These are phyloP conservation scores for Uropetala carovei DNA, from an alignment of 2,888 invertebrate species.

Conservation along the genomic window DNA sequence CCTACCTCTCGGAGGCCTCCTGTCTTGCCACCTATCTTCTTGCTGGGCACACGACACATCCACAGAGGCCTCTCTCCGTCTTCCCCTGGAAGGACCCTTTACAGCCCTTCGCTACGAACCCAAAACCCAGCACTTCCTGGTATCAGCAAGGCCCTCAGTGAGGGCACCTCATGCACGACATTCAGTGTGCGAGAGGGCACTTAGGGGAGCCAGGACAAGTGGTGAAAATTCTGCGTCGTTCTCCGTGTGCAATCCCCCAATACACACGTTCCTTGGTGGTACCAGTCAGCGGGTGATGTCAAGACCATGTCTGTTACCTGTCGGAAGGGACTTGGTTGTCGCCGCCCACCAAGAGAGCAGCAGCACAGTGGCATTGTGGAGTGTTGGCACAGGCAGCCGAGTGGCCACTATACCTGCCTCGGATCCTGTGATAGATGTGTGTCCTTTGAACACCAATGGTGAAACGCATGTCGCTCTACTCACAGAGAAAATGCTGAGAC, in stretches of 20 bases:
- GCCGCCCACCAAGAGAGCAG: slow-evolving; percentile 87
- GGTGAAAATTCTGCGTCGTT: slow-evolving; percentile 73
- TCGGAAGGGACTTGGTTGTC: slow-evolving; percentile 80
- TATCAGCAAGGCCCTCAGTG: slow-evolving; percentile 83
- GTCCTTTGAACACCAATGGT: slow-evolving; percentile 78
- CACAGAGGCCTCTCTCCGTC: slow-evolving; percentile 74
- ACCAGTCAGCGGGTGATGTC: slow-evolving; percentile 82
- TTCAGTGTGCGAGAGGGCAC: slow-evolving; percentile 71
- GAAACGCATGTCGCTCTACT: slow-evolving; percentile 80
- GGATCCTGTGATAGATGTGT: slow-evolving; percentile 83
- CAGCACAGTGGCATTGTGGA: slow-evolving; percentile 82
- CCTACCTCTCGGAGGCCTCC: slow-evolving; percentile 79
- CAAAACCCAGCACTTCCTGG: slow-evolving; percentile 80
- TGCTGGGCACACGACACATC: slow-evolving; percentile 80
- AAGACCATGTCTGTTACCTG: slow-evolving; percentile 79
- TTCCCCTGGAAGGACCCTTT: slow-evolving; percentile 85
- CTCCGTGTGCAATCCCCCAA: slow-evolving; percentile 77
- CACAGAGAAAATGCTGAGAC: slow-evolving; percentile 81
- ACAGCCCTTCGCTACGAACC: slow-evolving; percentile 84
- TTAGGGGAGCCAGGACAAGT: slow-evolving; percentile 73
- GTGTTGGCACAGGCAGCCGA: slow-evolving; percentile 77
- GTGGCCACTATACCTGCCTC: slow-evolving; percentile 79
- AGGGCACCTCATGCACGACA: slow-evolving; percentile 75
- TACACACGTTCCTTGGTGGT: slow-evolving; percentile 83
- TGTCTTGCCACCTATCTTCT: slow-evolving; percentile 84